Conservation (phyloP, 2,113 vertebrate species). For the Orycteropus afer region DNA sequence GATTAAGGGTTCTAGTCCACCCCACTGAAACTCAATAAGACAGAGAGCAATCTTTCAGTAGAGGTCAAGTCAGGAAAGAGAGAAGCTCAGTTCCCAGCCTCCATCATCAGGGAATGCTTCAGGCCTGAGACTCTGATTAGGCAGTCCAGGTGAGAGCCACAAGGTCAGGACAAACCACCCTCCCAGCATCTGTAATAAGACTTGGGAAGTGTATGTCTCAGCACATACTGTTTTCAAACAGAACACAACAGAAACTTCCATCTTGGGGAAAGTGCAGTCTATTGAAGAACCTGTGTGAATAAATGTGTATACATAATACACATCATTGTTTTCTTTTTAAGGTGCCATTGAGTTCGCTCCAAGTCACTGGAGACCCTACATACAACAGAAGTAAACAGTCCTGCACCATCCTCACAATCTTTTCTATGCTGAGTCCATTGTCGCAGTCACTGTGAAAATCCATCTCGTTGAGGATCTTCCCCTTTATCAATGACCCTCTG, state of each 20-base stretch:
- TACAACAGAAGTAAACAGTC: no score
- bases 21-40: background rate
- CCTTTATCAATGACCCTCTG: no score
- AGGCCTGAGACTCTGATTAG: background rate
- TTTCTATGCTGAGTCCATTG: no score
- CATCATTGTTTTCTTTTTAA: no score
- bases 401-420: no score
- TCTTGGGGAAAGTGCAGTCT: no score
- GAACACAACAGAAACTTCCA: background rate
- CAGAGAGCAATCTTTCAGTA: rapidly evolving
- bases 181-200: rapidly evolving
- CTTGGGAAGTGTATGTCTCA: rapidly evolving
- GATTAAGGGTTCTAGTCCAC: background rate
- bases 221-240: background rate
- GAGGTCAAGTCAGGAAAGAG: background rate
- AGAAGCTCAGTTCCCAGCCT: background rate
- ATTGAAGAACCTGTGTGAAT: no score
- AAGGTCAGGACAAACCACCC: background rate
- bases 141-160: background rate
- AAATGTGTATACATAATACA: no score
- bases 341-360: no score
- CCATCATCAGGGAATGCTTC: background rate
- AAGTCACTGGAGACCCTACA: no score
- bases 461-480: no score
- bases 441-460: no score